Conservation (phyloP, 2,113 vertebrate genomes). For the Argyrosomus japonicus region DNA sequence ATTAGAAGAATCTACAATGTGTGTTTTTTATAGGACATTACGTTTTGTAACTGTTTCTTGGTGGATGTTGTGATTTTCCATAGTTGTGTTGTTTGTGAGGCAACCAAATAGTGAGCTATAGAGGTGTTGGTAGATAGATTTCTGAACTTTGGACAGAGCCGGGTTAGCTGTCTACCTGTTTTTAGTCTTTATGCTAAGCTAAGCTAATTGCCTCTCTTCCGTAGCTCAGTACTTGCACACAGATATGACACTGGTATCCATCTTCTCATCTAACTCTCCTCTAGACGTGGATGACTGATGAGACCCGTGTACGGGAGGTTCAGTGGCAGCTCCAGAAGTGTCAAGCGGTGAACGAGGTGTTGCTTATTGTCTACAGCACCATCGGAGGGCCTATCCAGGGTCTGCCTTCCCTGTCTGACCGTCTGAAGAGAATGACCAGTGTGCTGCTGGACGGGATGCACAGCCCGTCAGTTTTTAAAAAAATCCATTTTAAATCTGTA, state of each 20-base stretch:
- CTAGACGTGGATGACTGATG: conserved; percentile 92
- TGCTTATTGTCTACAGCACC: conserved; percentile 90
- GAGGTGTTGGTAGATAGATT: neutral
- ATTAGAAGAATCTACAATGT: no score
- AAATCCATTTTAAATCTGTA: neutral
- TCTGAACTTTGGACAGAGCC: neutral
- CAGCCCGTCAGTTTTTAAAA: conserved; percentile 85
- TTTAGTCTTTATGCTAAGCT: neutral
- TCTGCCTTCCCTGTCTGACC: conserved; percentile 85
- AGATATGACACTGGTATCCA: neutral
- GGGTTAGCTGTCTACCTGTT: neutral
- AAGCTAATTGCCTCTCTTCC: neutral
- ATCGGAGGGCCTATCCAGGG: conserved; percentile 86
- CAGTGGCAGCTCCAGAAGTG: conserved; percentile 87
- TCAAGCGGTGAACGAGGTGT: conserved; percentile 88
- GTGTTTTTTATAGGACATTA: no score
- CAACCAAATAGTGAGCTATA: neutral
- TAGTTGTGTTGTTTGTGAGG: neutral
- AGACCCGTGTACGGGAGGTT: conserved; percentile 88
- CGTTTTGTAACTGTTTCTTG: neutral
- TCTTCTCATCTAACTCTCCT: neutral
- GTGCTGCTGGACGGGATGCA: conserved; percentile 93
- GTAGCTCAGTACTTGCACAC: neutral
- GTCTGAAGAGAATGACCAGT: conserved; percentile 88
- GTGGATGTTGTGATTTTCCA: neutral